Base-by-base conservation (phyloP, 2,888 invertebrate genomes). In the Ophioninae sp. region DNA sequence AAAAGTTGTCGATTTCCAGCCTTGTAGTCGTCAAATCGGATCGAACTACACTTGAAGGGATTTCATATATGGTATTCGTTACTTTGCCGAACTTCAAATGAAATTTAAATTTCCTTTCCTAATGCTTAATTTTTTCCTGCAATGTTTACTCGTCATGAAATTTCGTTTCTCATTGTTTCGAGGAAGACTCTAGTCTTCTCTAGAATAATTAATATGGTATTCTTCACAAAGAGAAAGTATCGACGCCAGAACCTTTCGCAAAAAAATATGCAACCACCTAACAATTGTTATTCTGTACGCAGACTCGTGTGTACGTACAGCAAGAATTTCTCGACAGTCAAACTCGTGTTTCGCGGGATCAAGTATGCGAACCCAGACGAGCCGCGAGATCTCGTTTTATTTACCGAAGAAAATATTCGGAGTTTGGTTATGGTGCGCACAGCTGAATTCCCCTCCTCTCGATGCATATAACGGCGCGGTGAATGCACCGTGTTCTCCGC, bases 401-500 rank as follows among this genome's bases (percentile, higher is more conserved):
- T 73, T 56, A 64, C 50, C 68, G 7, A 30, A 44, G 50, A 70
- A 79, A 79, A 72, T 73, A 83, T 73, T 79, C 72, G 56, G 50
- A 76, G 61, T 68, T 81, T 57, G 39, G 56, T 76, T 72, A 57
- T 79, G 70, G 3, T 17, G 69, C 41, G 39, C 56, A 37, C 39
- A 69, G 61, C 37, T 59, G 50, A 59, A 21, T 44, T 68, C 61
- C 39, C 50, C 21, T 80, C 30, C 61, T 30, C 30, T 30, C 59
- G 23, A 21, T 57, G 37, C n/a, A 70, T 62, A n/a, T 37, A 65
- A 75, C 59, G 61, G 44, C 67, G 64, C 73, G 62, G 72, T 79
- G 79, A 79, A 74, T 79, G 61, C 79, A 41, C 39, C 73, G n/a
- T 67, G 50, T 79, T 67, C 73, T 68, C 61, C 61, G 50, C 67